phyloP scores from a whole-genome alignment of 2,113 vertebrate species.

The Aleadryas rufinucha region DNA sequence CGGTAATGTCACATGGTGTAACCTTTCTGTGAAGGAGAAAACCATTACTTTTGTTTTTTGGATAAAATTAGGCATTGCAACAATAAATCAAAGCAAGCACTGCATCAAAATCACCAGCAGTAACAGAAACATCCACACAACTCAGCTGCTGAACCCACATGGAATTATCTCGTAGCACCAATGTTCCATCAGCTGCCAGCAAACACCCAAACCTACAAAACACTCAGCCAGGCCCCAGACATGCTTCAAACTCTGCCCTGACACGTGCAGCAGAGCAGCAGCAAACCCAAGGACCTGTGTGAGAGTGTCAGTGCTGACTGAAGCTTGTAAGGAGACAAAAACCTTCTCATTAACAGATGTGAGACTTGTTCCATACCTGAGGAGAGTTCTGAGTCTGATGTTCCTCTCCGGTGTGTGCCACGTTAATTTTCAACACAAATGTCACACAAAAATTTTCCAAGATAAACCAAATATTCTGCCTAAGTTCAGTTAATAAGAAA shows the following conservation, averaged over 20 bases:
- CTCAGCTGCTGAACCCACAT: not conserved
- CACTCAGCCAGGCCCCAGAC: not conserved
- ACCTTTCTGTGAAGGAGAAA: not conserved
- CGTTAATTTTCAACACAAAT: not conserved
- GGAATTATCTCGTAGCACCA: not conserved
- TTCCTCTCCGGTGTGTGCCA: fast-evolving
- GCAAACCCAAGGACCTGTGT: not conserved
- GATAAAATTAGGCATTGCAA: not conserved
- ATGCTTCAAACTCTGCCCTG: not conserved
- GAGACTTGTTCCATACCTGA: not conserved
- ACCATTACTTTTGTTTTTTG: not conserved
- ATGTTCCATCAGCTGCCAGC: not conserved
- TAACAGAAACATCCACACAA: not conserved
- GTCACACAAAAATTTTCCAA: not conserved
- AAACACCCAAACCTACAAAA: not conserved
- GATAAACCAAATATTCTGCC: not conserved
- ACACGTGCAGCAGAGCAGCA: not conserved
- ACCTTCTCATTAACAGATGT: not conserved
- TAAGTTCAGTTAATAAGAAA: not conserved
- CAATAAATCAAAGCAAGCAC: not conserved
- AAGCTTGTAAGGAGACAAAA: not conserved
- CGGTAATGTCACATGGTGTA: fast-evolving
- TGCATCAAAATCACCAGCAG: not conserved
- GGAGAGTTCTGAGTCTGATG: not conserved
- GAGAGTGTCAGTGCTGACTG: not conserved